Base-by-base conservation (phyloP, 2,888 invertebrate genomes). In the Ametastegia equiseti region DNA sequence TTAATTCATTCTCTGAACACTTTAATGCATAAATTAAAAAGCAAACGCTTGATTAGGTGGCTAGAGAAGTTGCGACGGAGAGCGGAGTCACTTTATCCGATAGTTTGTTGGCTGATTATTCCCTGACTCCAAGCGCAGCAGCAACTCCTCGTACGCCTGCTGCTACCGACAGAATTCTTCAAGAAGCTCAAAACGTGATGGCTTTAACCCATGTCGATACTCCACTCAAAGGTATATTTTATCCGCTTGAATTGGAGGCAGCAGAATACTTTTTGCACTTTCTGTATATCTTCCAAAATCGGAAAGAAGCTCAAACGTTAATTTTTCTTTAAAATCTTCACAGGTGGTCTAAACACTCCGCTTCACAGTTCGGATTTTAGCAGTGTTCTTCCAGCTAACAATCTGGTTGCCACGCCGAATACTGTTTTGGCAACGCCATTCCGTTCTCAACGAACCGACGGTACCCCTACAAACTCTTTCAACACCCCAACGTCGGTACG, bases 161-260 rank as follows among this genome's bases (percentile, higher is more conserved):
- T 1, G 95, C 95, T 3, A 96, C 96, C 13, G 98, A 98, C 92
- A 93, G 95, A 85, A 95, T 96, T 84, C 93, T 97, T 83, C 96
- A 98, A 95, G 99, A 99, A 92, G 99, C 99, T 0, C 98, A 99
- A 92, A 99, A 99, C 90, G 97, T 99, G 89, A 98, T 99, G 97
- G 99, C 99, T 0, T 93, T 99, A 27, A 98, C 98, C 0, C 98
- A 99, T 91, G 98, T 98, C 1, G 99, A 99, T 89, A 99, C 99
- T 0, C 99, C 99, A 0, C 93, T 99, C 23, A 99, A 99, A 92
- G 97, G 91, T 89, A 67, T 54, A 42, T 11, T 7, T 23, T 13
- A 39, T 42, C 33, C 19, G 1, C 36, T 15, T n/a, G 47, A 30
- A 47, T 27, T 27, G 3, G 11, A 27, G 9, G 9, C 63, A 30